Evolutionary conservation across 2,888 invertebrate species (phyloP).

Genomic region (Rhagophthalmus giganteus): DNA sequence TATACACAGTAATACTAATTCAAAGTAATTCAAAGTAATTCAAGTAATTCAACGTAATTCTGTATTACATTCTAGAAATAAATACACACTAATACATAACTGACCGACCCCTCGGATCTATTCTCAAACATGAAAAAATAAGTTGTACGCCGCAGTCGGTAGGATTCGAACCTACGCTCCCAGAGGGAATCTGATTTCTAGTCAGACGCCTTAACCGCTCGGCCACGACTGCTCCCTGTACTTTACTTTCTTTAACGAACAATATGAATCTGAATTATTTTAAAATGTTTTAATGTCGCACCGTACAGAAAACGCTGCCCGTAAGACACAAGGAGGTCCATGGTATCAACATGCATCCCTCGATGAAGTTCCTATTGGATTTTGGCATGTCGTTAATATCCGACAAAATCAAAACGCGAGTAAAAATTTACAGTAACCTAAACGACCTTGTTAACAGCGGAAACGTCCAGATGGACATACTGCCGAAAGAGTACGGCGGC

Average conservation of each 20-base stretch:
- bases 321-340: conserved; percentile 80
- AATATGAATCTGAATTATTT: too few relatives aligned
- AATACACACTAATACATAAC: too few relatives aligned
- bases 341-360: conserved; percentile 73
- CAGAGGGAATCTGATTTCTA: conserved; percentile 89
- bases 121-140: too few relatives aligned
- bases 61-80: too few relatives aligned
- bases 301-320: conserved; percentile 77
- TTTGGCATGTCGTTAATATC: conserved; percentile 77
- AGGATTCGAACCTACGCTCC: conserved; percentile 90
- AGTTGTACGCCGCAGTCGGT: conserved; percentile 71
- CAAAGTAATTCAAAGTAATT: too few relatives aligned
- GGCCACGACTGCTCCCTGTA: conserved; percentile 84
- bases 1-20: too few relatives aligned
- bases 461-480: conserved; percentile 53
- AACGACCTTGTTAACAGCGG: conserved; percentile 59
- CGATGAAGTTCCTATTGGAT: conserved; percentile 74
- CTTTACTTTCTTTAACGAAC: too few relatives aligned
- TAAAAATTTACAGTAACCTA: conserved; percentile 65
- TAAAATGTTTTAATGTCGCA: too few relatives aligned
- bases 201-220: conserved; percentile 89
- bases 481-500: conserved; percentile 84
- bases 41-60: too few relatives aligned
- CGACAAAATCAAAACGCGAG: conserved; percentile 73
- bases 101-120: too few relatives aligned